These are phyloP conservation scores for Oedothorax gibbosus DNA, from an alignment of 1,140 invertebrate species.

Conservation along the genomic window DNA sequence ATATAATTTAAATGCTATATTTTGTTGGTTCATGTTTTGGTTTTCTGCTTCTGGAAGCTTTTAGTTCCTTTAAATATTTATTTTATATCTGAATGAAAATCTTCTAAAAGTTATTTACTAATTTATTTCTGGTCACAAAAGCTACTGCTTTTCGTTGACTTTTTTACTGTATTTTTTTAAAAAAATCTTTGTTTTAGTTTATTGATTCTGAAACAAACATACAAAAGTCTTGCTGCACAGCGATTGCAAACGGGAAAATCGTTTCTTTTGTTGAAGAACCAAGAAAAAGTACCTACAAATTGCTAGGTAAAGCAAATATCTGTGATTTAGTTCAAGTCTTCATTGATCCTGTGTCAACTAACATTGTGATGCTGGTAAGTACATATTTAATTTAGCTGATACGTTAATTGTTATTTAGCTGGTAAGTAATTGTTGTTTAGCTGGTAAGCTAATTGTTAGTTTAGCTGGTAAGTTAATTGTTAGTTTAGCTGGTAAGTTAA, in stretches of 20 bases:
- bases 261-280: conserved; percentile 77
- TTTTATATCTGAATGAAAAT: no score
- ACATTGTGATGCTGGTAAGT: conserved; percentile 76
- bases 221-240: conserved; percentile 75
- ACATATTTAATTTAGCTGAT: not conserved
- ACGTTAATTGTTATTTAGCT: no score
- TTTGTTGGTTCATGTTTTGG: no score
- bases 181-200: conserved; percentile 15
- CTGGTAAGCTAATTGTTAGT: no score
- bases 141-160: not conserved
- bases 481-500: no score
- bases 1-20: no score
- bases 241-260: conserved; percentile 77
- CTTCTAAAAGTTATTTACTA: not conserved
- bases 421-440: no score
- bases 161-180: not conserved
- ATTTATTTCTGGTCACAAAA: not conserved
- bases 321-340: conserved; percentile 66
- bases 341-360: conserved; percentile 64
- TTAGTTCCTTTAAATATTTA: no score
- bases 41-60: no score
- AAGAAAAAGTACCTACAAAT: conserved; percentile 67
- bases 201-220: conserved; percentile 64
- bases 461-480: not conserved
- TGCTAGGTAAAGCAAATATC: conserved; percentile 67